Evolutionary conservation across 1,140 invertebrate genomes (phyloP).

Genomic region (Mesaphorura yosii): DNA sequence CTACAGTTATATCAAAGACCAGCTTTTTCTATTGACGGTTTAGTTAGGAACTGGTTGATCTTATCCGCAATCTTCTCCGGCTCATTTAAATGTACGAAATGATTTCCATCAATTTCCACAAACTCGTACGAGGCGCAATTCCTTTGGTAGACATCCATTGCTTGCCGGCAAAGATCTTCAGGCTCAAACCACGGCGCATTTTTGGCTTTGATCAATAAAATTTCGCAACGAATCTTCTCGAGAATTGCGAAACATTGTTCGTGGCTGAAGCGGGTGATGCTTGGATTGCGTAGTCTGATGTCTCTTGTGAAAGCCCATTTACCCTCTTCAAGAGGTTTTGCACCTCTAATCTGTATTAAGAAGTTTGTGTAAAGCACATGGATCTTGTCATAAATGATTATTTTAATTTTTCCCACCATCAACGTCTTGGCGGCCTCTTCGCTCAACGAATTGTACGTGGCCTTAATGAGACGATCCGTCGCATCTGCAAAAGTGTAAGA

Average conservation of each 20-base stretch:
- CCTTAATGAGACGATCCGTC: conserved; percentile 11
- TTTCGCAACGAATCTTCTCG: conserved; percentile 2
- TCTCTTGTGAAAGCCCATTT: conserved; percentile 17
- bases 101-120: conserved; percentile 52
- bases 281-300: conserved; percentile 19
- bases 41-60: conserved; percentile 45
- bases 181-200: conserved; percentile 20
- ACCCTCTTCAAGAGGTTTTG: conserved; percentile 9
- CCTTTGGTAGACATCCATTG: conserved; percentile 11
- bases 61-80: conserved; percentile 46
- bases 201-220: conserved; percentile 14
- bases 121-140: conserved; percentile 38
- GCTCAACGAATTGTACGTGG: conserved; percentile 15
- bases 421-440: conserved; percentile 17
- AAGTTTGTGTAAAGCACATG: not conserved
- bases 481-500: conserved; percentile 17
- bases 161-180: conserved; percentile 7
- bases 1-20: conserved; percentile 11
- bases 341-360: conserved; percentile 15
- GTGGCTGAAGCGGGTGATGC: conserved; percentile 17
- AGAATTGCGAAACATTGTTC: conserved; percentile 18
- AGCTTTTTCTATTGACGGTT: conserved; percentile 9
- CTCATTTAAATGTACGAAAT: conserved; percentile 61
- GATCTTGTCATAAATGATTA: not conserved
- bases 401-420: conserved; percentile 10